Evolutionary conservation across 2,113 vertebrate species (phyloP).

Genomic region (Sinocyclocheilus maitianheensis): DNA sequence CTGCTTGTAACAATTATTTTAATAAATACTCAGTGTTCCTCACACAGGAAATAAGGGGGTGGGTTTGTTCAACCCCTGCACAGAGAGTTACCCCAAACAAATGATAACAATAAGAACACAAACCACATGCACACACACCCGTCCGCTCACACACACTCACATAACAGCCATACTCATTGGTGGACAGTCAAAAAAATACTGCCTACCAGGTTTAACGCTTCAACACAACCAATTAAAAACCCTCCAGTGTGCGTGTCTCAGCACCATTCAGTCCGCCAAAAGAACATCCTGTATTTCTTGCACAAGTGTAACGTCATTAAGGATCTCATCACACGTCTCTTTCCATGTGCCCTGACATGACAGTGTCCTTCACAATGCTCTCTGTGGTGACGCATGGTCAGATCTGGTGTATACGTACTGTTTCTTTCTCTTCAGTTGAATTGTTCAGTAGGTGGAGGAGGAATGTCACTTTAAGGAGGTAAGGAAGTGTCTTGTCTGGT

Average conservation of each 20-base stretch:
- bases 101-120: constrained; percentile 60
- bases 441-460: constrained; percentile 7
- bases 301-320: background rate
- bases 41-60: constrained; percentile 66
- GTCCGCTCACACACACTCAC: constrained; percentile 40
- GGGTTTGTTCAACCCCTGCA: constrained; percentile 65
- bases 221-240: constrained; percentile 18
- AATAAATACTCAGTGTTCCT: constrained; percentile 81
- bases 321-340: constrained; percentile 17
- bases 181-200: constrained; percentile 59
- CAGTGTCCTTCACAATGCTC: constrained; percentile 15
- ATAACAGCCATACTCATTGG: constrained; percentile 38
- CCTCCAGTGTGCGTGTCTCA: constrained; percentile 27
- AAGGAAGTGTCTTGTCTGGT: constrained; percentile 37
- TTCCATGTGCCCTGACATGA: constrained; percentile 15
- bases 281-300: constrained; percentile 30
- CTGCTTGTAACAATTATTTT: constrained; percentile 75
- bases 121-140: constrained; percentile 41
- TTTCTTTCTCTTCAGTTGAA: constrained; percentile 18
- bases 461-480: constrained; percentile 25
- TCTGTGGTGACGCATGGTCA: constrained; percentile 15
- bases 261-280: background rate
- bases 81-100: constrained; percentile 67
- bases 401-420: constrained; percentile 9
- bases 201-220: constrained; percentile 48